Evolutionary conservation across 2,113 vertebrate species (phyloP).

Genomic region (Rhinogobius similis): DNA sequence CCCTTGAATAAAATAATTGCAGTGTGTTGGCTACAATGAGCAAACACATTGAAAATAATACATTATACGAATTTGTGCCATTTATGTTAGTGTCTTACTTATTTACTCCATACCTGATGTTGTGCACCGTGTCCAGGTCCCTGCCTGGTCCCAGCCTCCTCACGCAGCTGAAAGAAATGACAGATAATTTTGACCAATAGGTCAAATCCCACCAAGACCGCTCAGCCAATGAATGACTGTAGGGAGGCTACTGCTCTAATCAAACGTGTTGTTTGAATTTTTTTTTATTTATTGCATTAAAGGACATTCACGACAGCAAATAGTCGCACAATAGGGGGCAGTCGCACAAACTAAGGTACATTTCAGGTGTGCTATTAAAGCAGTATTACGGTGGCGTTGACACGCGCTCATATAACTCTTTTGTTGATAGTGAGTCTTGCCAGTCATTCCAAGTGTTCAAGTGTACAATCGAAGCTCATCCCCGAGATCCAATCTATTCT

Average conservation of each 20-base stretch:
- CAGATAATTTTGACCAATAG: not conserved
- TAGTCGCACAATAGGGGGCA: conserved; percentile 26
- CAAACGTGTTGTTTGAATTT: not conserved
- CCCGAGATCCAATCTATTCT: too few relatives aligned
- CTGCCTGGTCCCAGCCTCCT: not conserved
- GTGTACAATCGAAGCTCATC: too few relatives aligned
- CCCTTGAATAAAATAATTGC: too few relatives aligned
- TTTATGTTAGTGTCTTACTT: too few relatives aligned
- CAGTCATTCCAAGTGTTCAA: too few relatives aligned
- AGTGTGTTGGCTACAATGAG: too few relatives aligned
- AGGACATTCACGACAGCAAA: fast-evolving
- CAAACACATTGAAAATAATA: too few relatives aligned
- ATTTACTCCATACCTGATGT: not conserved
- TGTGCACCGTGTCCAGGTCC: not conserved
- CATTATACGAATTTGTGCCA: too few relatives aligned
- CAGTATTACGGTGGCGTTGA: not conserved
- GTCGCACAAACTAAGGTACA: not conserved
- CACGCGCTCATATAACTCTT: too few relatives aligned
- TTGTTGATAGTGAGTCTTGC: too few relatives aligned
- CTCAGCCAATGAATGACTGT: conserved; percentile 35
- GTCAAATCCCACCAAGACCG: not conserved
- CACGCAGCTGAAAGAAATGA: conserved; percentile 52
- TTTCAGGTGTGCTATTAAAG: not conserved
- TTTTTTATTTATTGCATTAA: not conserved
- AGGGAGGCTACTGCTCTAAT: not conserved